These are phyloP conservation scores for Pyrgus malvae DNA, from an alignment of 2,888 invertebrate genomes.

Conservation along the genomic window DNA sequence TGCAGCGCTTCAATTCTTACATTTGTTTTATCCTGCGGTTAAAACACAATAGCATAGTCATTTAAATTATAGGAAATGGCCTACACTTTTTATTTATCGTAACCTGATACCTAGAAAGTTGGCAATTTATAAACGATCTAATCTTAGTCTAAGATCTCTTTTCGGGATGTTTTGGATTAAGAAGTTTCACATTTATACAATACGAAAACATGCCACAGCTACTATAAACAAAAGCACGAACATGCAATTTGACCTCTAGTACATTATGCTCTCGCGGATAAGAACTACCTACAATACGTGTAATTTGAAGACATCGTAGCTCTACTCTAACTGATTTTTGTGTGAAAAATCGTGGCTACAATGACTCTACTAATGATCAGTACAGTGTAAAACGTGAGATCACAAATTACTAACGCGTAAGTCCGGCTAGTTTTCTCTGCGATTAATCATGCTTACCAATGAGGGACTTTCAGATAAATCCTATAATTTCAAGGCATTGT, in stretches of 20 bases:
- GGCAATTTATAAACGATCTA: background rate
- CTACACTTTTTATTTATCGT: background rate
- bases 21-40: constrained; percentile 31
- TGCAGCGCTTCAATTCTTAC: constrained; percentile 51
- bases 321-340: constrained; percentile 50
- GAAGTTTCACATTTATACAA: background rate
- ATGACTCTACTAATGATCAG: constrained; percentile 58
- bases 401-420: constrained; percentile 61
- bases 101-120: background rate
- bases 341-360: constrained; percentile 58
- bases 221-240: constrained; percentile 45
- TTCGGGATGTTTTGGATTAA: background rate
- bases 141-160: too few species aligned
- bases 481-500: constrained; percentile 74
- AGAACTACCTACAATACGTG: constrained; percentile 56
- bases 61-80: background rate
- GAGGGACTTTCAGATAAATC: constrained; percentile 64
- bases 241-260: constrained; percentile 43
- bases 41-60: background rate
- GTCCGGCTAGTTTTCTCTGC: constrained; percentile 66
- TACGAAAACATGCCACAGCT: constrained; percentile 4
- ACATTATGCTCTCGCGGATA: constrained; percentile 23
- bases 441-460: constrained; percentile 75
- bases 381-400: constrained; percentile 63
- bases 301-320: constrained; percentile 55